phyloP scores from a whole-genome alignment of 1,140 invertebrate genomes.

The Paralvinella palmiformis region DNA sequence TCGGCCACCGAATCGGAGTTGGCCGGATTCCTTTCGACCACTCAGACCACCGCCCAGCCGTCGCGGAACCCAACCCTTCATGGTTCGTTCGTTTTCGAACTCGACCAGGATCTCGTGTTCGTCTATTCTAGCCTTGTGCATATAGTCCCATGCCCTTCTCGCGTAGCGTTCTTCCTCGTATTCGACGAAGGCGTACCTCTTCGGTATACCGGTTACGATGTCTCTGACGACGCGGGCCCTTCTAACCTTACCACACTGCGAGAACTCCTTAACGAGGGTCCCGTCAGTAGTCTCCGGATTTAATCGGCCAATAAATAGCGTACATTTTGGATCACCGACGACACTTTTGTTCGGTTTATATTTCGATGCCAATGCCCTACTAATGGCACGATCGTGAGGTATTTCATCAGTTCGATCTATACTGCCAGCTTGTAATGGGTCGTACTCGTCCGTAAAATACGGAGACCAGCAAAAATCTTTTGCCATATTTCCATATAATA shows the following conservation, averaged over 20 bases:
- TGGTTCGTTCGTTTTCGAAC: slow-evolving; percentile 53
- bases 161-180: slow-evolving; percentile 61
- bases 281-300: slow-evolving; percentile 63
- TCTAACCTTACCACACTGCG: slow-evolving; percentile 62
- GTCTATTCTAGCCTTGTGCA: slow-evolving; percentile 65
- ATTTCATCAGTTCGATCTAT: slow-evolving; percentile 77
- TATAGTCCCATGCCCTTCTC: slow-evolving; percentile 57
- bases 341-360: slow-evolving; percentile 63
- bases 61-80: slow-evolving; percentile 77
- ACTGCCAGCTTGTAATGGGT: slow-evolving; percentile 63
- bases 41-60: slow-evolving; percentile 81
- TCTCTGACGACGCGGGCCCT: slow-evolving; percentile 67
- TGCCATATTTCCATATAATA: too few species aligned
- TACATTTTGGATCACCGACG: slow-evolving; percentile 62
- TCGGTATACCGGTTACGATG: slow-evolving; percentile 73
- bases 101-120: slow-evolving; percentile 55
- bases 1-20: slow-evolving; percentile 76
- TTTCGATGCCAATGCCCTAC: slow-evolving; percentile 63
- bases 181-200: slow-evolving; percentile 81
- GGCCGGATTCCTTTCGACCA: slow-evolving; percentile 79
- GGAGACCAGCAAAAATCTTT: too few species aligned
- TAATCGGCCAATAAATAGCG: slow-evolving; percentile 73
- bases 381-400: slow-evolving; percentile 73
- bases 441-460: slow-evolving; percentile 27
- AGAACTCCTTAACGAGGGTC: slow-evolving; percentile 57